phyloP scores from a whole-genome alignment of 1,140 invertebrate species.

The Schlechtendalia chinensis region DNA sequence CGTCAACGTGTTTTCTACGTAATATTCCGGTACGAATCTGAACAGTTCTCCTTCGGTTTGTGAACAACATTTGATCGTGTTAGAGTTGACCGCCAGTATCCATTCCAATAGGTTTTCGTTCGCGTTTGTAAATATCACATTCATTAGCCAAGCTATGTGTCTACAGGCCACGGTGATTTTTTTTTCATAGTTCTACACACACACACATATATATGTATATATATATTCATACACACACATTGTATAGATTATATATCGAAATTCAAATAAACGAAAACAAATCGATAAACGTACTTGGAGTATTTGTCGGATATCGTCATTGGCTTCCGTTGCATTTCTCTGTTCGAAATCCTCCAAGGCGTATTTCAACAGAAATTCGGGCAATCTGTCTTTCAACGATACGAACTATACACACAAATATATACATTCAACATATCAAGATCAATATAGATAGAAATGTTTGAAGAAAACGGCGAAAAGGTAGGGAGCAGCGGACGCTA shows the following conservation, averaged over 20 bases:
- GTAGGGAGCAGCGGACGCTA: too few species aligned
- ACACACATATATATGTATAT: not conserved
- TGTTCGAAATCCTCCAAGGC: constrained; percentile 3
- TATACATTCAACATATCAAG: too few species aligned
- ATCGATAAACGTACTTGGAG: not conserved
- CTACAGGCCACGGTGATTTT: not conserved
- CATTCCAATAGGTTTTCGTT: constrained; percentile 22
- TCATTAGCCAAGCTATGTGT: constrained; percentile 17
- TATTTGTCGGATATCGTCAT: not conserved
- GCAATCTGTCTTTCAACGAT: too few species aligned
- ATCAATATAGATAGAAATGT: too few species aligned
- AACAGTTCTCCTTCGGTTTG: not conserved
- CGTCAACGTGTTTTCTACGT: not conserved
- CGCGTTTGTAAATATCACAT: not conserved
- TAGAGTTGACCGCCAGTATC: not conserved
- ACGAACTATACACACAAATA: too few species aligned
- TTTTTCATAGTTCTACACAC: not conserved
- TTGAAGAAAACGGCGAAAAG: too few species aligned
- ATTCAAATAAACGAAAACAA: not conserved
- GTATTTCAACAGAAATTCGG: too few species aligned
- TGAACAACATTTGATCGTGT: constrained; percentile 21
- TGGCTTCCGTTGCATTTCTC: not conserved
- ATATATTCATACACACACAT: too few species aligned
- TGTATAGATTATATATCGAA: too few species aligned
- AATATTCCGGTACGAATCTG: constrained; percentile 18